These are phyloP conservation scores for Ageneiosus marmoratus DNA, from an alignment of 2,113 vertebrate species.

Conservation along the genomic window DNA sequence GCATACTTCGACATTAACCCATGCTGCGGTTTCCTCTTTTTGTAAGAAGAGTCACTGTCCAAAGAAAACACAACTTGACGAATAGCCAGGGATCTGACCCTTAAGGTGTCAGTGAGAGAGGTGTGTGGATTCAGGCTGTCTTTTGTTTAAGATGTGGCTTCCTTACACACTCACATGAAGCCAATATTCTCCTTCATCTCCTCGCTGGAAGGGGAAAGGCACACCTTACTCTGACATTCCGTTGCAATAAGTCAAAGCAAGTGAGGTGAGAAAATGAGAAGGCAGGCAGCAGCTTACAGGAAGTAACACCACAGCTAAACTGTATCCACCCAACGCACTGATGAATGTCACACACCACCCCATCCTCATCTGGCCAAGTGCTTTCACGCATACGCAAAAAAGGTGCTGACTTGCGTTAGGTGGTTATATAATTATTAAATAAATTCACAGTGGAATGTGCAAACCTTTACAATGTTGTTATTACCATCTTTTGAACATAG, in stretches of 20 bases:
- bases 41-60: conserved; percentile 30
- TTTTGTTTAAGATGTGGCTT: conserved; percentile 41
- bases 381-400: neutral
- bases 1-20: conserved; percentile 6
- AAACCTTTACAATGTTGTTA: neutral
- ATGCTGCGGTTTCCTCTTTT: conserved; percentile 18
- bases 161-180: conserved; percentile 23
- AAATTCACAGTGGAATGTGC: neutral
- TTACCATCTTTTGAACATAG: neutral
- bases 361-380: neutral
- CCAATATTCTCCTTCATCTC: conserved; percentile 38
- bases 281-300: conserved; percentile 36
- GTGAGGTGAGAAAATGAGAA: conserved; percentile 49
- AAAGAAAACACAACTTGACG: conserved; percentile 41
- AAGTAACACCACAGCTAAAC: conserved; percentile 17
- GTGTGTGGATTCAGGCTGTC: conserved; percentile 30
- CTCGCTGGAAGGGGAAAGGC: conserved; percentile 34
- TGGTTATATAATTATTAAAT: conserved; percentile 10
- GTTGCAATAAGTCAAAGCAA: conserved; percentile 32
- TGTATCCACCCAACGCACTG: conserved; percentile 26
- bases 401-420: neutral
- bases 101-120: conserved; percentile 15
- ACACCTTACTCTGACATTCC: conserved; percentile 44
- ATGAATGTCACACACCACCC: conserved; percentile 28
- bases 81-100: conserved; percentile 36